phyloP scores from a whole-genome alignment of 2,797 vertebrate genomes.

The Chaetodon trifasciatus region DNA sequence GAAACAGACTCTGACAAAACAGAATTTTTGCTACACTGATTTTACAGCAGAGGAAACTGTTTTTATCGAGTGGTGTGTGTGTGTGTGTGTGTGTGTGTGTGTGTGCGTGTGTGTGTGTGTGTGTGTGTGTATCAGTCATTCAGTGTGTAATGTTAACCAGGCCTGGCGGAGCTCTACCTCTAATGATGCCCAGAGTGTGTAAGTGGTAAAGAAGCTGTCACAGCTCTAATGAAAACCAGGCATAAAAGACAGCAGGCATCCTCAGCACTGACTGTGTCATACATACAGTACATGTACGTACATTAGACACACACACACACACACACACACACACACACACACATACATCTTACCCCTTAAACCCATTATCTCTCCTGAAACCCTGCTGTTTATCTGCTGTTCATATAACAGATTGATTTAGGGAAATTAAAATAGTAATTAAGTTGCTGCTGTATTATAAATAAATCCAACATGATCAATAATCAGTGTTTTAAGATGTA shows the following conservation, averaged over 20 bases:
- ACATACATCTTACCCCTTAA: too few species aligned
- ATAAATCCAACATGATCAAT: not conserved
- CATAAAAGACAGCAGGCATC: slow-evolving; percentile 8
- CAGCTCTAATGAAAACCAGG: slow-evolving; percentile 43
- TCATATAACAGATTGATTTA: not conserved
- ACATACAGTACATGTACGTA: not conserved
- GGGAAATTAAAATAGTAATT: not conserved
- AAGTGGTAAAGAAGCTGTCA: slow-evolving; percentile 31
- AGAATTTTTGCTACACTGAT: not conserved
- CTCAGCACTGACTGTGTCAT: slow-evolving; percentile 5
- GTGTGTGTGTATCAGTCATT: not conserved
- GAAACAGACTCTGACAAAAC: not conserved
- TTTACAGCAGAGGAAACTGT: slow-evolving; percentile 14
- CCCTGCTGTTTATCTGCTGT: slow-evolving; percentile 6
- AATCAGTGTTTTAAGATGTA: not conserved
- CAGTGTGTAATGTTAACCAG: slow-evolving; percentile 26
- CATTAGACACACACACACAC: not conserved
- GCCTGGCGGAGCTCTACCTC: slow-evolving; percentile 23
- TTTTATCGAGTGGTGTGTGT: not conserved
- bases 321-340: not conserved
- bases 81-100: not conserved
- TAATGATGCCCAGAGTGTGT: slow-evolving; percentile 28
- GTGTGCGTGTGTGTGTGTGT: too few species aligned
- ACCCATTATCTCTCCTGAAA: slow-evolving; percentile 15
- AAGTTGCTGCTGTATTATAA: not conserved